Evolutionary conservation across 2,797 vertebrate species (phyloP), one percentile per base, ranked within the genome.

Genomic region (Myotis pilosus): DNA sequence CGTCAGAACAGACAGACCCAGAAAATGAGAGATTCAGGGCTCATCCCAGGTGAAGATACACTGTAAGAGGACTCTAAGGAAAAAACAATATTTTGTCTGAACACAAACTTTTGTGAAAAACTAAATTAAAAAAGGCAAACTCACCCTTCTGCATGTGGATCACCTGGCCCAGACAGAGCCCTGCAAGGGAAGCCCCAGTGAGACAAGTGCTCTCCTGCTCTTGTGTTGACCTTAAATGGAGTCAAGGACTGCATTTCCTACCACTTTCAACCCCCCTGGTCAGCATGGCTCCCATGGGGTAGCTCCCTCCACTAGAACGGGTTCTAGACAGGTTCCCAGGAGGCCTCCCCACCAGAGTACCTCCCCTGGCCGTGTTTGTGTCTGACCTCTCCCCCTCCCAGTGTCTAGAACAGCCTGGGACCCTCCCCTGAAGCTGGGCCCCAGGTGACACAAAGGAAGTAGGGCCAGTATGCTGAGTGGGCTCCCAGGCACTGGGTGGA

Each of bases 111-210:
- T 20, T 9, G 5, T 9, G 13, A 30, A 28, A 82, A 81, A 25
- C 13, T 1, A 9, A 38, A 16, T 3, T 28, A 5, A 8, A 22
- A 72, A 81, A 22, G 64, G n/a, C 28, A 12, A n/a, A 95, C 95
- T 96, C 60, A 96, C 95, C 76, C 0, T 68, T 0, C 38, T 55
- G 51, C 0, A 4, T 5, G 17, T 25, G 44, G n/a, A 25, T 8
- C 13, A 0, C 6, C n/a, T 0, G 41, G 62, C 22, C 49, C 93
- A 96, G 71, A 41, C 75, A 94, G 57, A 96, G 89, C 23, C 0
- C 97, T 96, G 95, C 11, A 96, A 95, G 86, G 83, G 69, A 96
- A 91, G 25, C 47, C 47, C 47, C 47, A 47, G 47, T 47, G 47
- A 47, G 11, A 13, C 47, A 47, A 13, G 47, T 13, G 12, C 47